phyloP scores from a whole-genome alignment of 2,797 vertebrate genomes.

The Antrozous pallidus region DNA sequence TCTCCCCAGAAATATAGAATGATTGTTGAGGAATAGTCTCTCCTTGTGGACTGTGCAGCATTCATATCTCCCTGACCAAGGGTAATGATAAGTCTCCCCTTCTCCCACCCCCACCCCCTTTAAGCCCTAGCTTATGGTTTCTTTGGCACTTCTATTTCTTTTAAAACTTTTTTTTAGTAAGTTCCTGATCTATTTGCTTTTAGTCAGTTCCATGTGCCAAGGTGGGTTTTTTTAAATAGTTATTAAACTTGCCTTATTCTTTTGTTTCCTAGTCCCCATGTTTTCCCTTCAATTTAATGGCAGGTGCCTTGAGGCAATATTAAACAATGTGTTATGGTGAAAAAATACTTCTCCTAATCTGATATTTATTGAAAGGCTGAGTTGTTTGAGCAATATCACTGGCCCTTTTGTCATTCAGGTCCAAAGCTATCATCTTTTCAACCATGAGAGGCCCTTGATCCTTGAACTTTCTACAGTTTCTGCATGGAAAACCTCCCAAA shows the following conservation, averaged over 20 bases:
- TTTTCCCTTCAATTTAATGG: slow-evolving; percentile 3
- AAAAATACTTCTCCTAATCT: background rate
- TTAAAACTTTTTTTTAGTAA: background rate
- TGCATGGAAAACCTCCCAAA: background rate
- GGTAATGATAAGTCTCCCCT: background rate
- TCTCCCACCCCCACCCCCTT: background rate
- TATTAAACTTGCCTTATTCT: slow-evolving; percentile 3
- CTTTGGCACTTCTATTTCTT: background rate
- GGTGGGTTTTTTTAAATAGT: background rate
- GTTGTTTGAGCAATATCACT: slow-evolving; percentile 3
- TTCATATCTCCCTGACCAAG: background rate
- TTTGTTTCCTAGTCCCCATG: background rate
- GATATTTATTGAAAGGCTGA: background rate
- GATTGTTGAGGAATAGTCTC: background rate
- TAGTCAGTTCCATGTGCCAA: background rate
- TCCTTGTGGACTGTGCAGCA: background rate
- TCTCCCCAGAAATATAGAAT: background rate
- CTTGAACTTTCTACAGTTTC: background rate
- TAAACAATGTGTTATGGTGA: background rate
- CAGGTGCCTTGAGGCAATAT: background rate
- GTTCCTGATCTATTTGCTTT: slow-evolving; percentile 28
- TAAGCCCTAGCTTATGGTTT: background rate
- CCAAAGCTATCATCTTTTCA: slow-evolving; percentile 27
- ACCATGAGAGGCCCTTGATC: background rate
- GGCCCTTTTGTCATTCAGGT: background rate